A percentile compares a stretch with the other conserved stretches of the same genome.
Evolutionary conservation across 2,888 invertebrate species (phyloP).

Genomic region (Acrobasis consociella): DNA sequence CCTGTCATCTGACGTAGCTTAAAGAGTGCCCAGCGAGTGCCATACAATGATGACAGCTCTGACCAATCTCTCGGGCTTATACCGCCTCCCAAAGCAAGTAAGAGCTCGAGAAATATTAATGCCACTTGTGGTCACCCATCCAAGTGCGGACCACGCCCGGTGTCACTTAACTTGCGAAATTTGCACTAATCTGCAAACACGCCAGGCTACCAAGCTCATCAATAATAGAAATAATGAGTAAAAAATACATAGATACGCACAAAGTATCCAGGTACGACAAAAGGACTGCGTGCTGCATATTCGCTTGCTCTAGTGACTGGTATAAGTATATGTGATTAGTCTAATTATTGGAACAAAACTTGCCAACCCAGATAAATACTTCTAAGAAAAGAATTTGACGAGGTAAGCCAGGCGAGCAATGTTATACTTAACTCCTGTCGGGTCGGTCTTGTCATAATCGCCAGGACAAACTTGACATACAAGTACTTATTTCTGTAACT

Average conservation of each 20-base stretch:
- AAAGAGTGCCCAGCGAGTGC: too few relatives aligned
- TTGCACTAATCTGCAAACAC: too few relatives aligned
- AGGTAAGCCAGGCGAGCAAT: constrained; percentile 6
- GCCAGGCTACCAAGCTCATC: too few relatives aligned
- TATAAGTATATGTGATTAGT: constrained; percentile 4
- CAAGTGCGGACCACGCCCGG: too few relatives aligned
- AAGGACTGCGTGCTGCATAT: background rate
- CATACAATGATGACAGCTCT: too few relatives aligned
- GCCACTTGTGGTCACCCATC: too few relatives aligned
- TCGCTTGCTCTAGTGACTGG: background rate
- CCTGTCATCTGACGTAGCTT: too few relatives aligned
- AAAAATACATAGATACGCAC: background rate
- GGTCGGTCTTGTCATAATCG: constrained; percentile 18
- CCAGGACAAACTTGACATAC: constrained; percentile 35
- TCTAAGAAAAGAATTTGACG: constrained; percentile 7
- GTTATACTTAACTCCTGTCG: constrained; percentile 16
- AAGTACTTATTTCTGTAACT: constrained; percentile 36
- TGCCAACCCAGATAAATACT: background rate
- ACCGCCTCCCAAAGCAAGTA: too few relatives aligned
- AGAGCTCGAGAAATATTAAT: too few relatives aligned
- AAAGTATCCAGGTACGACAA: background rate
- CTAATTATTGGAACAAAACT: background rate
- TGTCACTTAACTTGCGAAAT: too few relatives aligned
- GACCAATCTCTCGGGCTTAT: too few relatives aligned
- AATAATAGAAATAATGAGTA: too few relatives aligned